These are phyloP conservation scores for Papilio glaucus DNA, from an alignment of 1,140 invertebrate species.

Conservation along the genomic window DNA sequence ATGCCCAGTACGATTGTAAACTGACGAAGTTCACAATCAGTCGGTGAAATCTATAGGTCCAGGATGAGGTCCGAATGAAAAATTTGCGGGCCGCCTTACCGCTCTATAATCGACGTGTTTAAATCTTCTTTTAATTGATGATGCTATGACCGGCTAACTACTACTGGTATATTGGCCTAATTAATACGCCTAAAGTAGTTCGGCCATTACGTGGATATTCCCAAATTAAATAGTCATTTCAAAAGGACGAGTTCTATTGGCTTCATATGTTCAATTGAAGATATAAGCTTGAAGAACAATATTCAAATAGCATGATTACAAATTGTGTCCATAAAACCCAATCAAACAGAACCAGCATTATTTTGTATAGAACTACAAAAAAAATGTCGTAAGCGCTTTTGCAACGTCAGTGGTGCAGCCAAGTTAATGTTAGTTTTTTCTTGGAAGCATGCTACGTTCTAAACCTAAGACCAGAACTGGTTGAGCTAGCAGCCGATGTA, in stretches of 20 bases:
- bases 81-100: neutral
- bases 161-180: neutral
- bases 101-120: neutral
- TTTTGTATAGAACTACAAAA: neutral
- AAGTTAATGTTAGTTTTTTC: neutral
- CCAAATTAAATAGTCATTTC: neutral
- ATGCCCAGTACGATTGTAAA: too few relatives aligned
- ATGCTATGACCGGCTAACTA: neutral
- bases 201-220: neutral
- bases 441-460: neutral
- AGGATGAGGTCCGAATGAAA: neutral
- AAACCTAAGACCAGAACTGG: neutral
- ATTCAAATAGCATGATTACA: neutral
- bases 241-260: neutral
- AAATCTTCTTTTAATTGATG: conserved; percentile 9
- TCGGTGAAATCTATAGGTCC: too few relatives aligned
- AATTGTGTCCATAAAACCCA: neutral
- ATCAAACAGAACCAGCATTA: neutral
- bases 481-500: too few relatives aligned
- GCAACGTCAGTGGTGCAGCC: neutral
- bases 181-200: neutral
- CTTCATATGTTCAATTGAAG: neutral
- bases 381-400: neutral
- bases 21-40: too few relatives aligned
- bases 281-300: neutral